Percentiles rank a stretch among this genome's conserved stretches.
phyloP scores from a whole-genome alignment of 2,888 invertebrate species.

The Andricus curvator region DNA sequence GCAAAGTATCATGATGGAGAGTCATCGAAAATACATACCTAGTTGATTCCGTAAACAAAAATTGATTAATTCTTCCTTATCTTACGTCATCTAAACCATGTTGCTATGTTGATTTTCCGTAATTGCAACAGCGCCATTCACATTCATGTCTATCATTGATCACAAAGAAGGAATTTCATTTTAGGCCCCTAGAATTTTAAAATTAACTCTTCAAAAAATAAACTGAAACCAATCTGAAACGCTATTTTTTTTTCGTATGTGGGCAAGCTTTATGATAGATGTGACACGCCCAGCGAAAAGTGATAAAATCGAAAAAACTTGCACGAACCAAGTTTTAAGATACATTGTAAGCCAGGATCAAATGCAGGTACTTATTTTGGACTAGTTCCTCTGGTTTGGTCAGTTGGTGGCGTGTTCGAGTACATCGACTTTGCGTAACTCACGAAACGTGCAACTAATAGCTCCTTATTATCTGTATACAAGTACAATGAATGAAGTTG shows the following conservation, averaged over 20 bases:
- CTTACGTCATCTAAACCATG: too few relatives aligned
- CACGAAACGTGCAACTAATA: slow-evolving; percentile 67
- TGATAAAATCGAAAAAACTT: not conserved
- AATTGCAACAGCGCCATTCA: too few relatives aligned
- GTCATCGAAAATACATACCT: too few relatives aligned
- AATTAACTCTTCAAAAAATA: too few relatives aligned
- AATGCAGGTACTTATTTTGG: not conserved
- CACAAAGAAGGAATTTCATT: too few relatives aligned
- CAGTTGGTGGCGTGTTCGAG: slow-evolving; percentile 64
- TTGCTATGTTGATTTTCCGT: too few relatives aligned
- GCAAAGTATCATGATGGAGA: too few relatives aligned
- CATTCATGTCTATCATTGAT: too few relatives aligned
- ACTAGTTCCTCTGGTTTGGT: slow-evolving; percentile 46
- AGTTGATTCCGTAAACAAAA: too few relatives aligned
- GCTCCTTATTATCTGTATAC: slow-evolving; percentile 67
- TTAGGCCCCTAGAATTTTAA: too few relatives aligned
- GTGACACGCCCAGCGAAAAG: not conserved
- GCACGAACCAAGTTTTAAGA: not conserved
- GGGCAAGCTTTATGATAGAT: not conserved
- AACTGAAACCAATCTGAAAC: too few relatives aligned
- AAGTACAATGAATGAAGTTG: slow-evolving; percentile 67
- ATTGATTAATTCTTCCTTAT: too few relatives aligned
- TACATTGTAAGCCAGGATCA: not conserved
- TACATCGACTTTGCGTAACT: slow-evolving; percentile 61
- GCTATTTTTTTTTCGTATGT: not conserved